phyloP scores from a whole-genome alignment of 2,797 vertebrate genomes.

The Picus viridis region DNA sequence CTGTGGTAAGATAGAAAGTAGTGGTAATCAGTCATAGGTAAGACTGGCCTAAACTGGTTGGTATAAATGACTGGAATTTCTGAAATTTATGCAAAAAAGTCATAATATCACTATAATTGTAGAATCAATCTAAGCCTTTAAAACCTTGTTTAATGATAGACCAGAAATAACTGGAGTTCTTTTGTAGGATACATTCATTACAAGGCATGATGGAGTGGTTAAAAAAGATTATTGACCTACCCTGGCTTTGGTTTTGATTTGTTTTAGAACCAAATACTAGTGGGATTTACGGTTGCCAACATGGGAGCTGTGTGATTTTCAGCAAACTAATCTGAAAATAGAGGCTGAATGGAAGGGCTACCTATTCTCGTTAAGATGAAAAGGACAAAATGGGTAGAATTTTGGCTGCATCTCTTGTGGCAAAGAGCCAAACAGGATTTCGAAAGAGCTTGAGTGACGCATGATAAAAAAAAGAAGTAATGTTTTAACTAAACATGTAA shows the following conservation, averaged over 20 bases:
- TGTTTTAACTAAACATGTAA: neutral
- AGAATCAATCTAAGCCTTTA: neutral
- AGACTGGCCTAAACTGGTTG: neutral
- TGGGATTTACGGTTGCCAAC: neutral
- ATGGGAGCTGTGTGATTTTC: neutral
- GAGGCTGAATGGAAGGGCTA: neutral
- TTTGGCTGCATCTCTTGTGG: neutral
- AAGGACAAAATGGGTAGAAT: neutral
- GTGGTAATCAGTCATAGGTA: neutral
- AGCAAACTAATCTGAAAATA: neutral
- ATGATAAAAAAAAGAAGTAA: neutral
- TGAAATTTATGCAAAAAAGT: neutral
- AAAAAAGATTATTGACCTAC: neutral
- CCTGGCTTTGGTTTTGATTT: neutral
- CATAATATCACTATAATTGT: neutral
- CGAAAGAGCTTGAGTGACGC: neutral
- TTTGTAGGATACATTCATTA: neutral
- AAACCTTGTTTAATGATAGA: neutral
- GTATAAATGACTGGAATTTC: neutral
- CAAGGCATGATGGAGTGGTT: neutral
- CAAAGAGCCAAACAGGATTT: neutral
- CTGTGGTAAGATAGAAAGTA: neutral
- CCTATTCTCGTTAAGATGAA: neutral
- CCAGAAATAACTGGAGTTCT: neutral
- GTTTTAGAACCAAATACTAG: neutral